These are phyloP conservation scores for Lynx canadensis DNA, from an alignment of 2,113 vertebrate genomes.

Conservation along the genomic window DNA sequence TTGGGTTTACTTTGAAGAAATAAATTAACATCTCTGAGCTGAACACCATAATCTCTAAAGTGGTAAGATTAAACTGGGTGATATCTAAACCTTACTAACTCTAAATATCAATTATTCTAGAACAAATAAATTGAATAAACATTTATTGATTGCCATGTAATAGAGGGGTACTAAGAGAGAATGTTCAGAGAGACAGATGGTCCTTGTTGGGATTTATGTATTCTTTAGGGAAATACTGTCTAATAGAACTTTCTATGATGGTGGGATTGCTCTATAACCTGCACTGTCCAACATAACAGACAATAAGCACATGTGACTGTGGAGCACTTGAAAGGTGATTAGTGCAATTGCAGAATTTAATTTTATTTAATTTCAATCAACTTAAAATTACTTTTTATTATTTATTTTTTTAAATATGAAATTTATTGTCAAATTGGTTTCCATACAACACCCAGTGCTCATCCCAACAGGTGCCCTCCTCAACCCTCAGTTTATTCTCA, in stretches of 20 bases:
- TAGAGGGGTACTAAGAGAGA: background rate
- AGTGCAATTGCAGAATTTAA: background rate
- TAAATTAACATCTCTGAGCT: background rate
- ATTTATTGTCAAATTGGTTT: too few species aligned
- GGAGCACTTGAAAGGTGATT: background rate
- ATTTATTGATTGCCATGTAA: background rate
- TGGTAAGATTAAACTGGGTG: background rate
- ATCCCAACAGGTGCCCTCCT: too few species aligned
- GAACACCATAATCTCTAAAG: background rate
- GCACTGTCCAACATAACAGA: background rate
- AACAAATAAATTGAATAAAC: background rate
- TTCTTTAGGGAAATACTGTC: background rate
- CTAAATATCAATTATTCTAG: background rate
- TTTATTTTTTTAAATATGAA: too few species aligned
- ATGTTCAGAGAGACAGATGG: background rate
- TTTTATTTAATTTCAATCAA: slow-evolving; percentile 4
- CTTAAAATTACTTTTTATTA: background rate
- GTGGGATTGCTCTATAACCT: background rate
- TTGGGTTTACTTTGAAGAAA: slow-evolving; percentile 15
- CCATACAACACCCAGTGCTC: too few species aligned
- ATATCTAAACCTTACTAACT: slow-evolving; percentile 2
- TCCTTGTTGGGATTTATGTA: background rate
- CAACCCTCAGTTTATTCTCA: too few species aligned
- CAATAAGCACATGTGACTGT: background rate
- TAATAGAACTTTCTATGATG: background rate